These are phyloP conservation scores for Tangara arthus DNA, from an alignment of 2,797 vertebrate species.

Conservation along the genomic window DNA sequence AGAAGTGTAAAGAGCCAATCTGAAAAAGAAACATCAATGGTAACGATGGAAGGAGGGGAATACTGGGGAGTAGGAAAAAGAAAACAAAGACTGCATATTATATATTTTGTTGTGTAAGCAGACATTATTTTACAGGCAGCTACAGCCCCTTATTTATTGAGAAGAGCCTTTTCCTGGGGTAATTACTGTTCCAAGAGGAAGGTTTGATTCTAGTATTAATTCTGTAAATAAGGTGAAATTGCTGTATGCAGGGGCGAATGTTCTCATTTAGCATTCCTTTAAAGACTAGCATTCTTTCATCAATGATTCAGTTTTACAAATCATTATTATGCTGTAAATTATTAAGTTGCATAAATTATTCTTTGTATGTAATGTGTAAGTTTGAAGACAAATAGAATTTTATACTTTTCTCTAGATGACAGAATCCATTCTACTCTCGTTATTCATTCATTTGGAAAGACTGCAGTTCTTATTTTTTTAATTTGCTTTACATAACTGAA, in stretches of 20 bases:
- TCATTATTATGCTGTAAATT: constrained; percentile 57
- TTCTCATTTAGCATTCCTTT: constrained; percentile 40
- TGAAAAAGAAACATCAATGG: neutral
- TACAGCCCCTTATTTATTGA: neutral
- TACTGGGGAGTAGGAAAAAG: neutral
- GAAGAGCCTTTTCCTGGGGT: neutral
- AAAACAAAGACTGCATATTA: neutral
- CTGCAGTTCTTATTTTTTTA: neutral
- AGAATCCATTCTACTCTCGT: neutral
- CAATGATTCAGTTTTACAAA: constrained; percentile 61
- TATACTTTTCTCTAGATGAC: neutral
- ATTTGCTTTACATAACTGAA: constrained; percentile 6
- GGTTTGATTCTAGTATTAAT: neutral
- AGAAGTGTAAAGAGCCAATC: neutral
- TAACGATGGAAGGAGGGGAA: neutral
- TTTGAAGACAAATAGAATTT: constrained; percentile 7
- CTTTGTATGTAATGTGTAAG: neutral
- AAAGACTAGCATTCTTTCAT: constrained; percentile 28
- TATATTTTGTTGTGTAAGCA: neutral
- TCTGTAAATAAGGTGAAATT: constrained; percentile 36
- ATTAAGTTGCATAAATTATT: constrained; percentile 59
- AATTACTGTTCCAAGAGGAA: neutral
- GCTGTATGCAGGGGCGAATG: neutral
- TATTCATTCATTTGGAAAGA: constrained; percentile 5
- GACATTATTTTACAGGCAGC: neutral